A percentile compares a stretch with the other conserved stretches of the same genome.
Conservation (phyloP, 2,888 invertebrate genomes). For the Tenthredo amoena region DNA sequence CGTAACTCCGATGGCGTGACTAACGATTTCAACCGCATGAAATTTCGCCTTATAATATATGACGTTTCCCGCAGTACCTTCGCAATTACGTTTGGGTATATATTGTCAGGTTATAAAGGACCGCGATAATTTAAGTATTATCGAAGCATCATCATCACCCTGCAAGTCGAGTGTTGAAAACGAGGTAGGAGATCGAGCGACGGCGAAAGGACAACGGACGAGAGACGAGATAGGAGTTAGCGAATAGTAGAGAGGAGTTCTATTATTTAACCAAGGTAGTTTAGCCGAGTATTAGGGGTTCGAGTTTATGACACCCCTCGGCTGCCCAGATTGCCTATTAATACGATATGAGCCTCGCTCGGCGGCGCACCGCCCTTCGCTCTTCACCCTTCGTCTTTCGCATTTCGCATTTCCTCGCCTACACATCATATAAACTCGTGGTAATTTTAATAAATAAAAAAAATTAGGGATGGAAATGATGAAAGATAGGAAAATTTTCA, state of each 20-base stretch:
- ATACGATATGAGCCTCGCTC: constrained; percentile 77
- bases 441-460: constrained; percentile 50
- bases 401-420: constrained; percentile 58
- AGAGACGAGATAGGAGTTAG: constrained; percentile 47
- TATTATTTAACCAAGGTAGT: constrained; percentile 76
- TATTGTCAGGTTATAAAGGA: constrained; percentile 31
- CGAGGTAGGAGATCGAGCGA: constrained; percentile 28
- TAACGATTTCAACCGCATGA: background rate
- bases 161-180: constrained; percentile 37
- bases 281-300: constrained; percentile 78
- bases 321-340: constrained; percentile 78
- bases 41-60: background rate
- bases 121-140: constrained; percentile 44
- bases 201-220: constrained; percentile 43
- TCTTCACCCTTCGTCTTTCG: constrained; percentile 47
- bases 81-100: constrained; percentile 25
- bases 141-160: constrained; percentile 40
- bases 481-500: background rate
- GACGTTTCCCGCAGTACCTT: background rate
- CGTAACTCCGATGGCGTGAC: background rate
- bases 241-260: constrained; percentile 51
- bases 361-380: constrained; percentile 59
- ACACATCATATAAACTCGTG: constrained; percentile 51
- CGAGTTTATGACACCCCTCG: constrained; percentile 78
- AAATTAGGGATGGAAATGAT: background rate